Evolutionary conservation across 1,140 invertebrate genomes (phyloP), one percentile per base, ranked within the genome.

Genomic region (Drosophila tristis): DNA sequence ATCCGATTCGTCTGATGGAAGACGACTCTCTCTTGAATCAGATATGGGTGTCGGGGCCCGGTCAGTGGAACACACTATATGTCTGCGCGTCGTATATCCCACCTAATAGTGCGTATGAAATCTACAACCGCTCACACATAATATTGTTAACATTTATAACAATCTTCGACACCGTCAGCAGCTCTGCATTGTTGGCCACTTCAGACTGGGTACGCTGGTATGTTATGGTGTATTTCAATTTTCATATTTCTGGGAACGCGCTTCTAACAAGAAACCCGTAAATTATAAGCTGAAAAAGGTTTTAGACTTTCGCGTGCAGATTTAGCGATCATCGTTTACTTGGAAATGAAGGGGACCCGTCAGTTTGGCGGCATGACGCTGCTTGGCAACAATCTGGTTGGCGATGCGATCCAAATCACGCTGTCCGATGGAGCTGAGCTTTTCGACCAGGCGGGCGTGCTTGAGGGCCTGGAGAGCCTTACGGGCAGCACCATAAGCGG

Each of bases 341-440:
- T 91, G 74, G 91, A 92, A 79, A 92, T 92, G 65, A 79, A 93
- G 87, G 29, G 91, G 90, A 51, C 91, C 92, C 48, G 93, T 93
- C 67, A 93, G 93, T 81, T 94, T 94, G 25, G 93, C 91, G 74
- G 94, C 93, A 67, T 93, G 94, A 76, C 94, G 94, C 82, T 94
- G 94, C 74, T 95, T 95, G 29, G 93, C 93, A 58, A 95, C 95
- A 64, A 99, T 95, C 94, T 99, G 98, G 26, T 98, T 97, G 42
- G 99, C 99, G 92, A 99, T 99, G 90, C 98, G 95, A 93, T 99
- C 98, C 79, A 99, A 93, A 94, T 99, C 99, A 90, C 98, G 95
- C 77, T 98, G 95, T 75, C 99, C 99, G 93, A 98, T 97, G 51
- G 94, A 94, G 39, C 98, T 98, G 59, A 99, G 93, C 82, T 96